Percentiles rank a stretch among this genome's conserved stretches.
Conservation (phyloP, 2,797 vertebrate genomes). For the Siniperca undulata region DNA sequence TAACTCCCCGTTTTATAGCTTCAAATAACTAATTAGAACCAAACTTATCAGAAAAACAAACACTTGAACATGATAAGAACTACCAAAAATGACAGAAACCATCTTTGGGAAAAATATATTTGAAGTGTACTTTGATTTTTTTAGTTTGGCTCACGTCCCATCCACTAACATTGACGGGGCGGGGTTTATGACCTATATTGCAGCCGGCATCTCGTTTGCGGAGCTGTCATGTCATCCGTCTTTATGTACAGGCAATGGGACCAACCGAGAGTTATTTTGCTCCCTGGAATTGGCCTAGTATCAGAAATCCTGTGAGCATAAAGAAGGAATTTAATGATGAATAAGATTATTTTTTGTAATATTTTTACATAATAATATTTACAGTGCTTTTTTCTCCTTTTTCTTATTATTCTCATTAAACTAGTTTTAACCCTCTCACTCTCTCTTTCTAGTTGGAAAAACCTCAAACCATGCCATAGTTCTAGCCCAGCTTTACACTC, state of each 20-base stretch:
- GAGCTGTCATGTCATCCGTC: too few relatives aligned
- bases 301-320: not conserved
- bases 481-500: conserved; percentile 94
- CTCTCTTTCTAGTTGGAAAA: conserved; percentile 91
- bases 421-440: not conserved
- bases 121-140: too few relatives aligned
- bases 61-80: too few relatives aligned
- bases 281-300: not conserved
- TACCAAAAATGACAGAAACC: too few relatives aligned
- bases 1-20: too few relatives aligned
- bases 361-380: not conserved
- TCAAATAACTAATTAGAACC: too few relatives aligned
- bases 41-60: too few relatives aligned
- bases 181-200: too few relatives aligned
- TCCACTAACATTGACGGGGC: too few relatives aligned
- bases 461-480: conserved; percentile 97
- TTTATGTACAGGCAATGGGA: not conserved
- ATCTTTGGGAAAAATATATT: too few relatives aligned
- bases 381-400: not conserved
- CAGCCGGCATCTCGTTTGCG: too few relatives aligned
- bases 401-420: not conserved
- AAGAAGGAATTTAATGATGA: not conserved
- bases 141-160: too few relatives aligned
- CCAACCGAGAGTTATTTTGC: not conserved
- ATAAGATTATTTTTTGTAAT: not conserved